Conservation (phyloP, 2,888 invertebrate genomes). For the Thyatira batis region DNA sequence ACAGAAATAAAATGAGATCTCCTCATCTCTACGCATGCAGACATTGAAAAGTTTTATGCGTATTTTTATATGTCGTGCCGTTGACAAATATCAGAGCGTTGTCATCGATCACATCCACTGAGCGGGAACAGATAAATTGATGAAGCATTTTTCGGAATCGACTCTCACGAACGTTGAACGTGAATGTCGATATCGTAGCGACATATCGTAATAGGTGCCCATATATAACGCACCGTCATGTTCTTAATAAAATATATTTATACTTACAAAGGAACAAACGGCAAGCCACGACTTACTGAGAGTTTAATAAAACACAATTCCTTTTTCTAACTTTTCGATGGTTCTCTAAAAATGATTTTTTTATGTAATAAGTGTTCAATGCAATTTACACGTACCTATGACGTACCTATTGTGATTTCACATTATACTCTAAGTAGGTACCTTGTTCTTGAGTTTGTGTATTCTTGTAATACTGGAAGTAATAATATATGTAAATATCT, state of each 20-base stretch:
- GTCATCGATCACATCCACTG: slow-evolving; percentile 62
- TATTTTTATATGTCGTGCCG: slow-evolving; percentile 45
- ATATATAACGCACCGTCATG: slow-evolving; percentile 37
- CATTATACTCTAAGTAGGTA: no score
- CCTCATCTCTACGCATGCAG: not conserved
- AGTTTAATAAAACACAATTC: no score
- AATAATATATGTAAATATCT: no score
- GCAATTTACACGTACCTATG: no score
- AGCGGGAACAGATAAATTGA: slow-evolving; percentile 63
- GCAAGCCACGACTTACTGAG: no score
- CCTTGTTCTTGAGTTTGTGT: no score
- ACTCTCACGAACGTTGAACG: slow-evolving; percentile 28
- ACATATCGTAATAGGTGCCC: slow-evolving; percentile 31
- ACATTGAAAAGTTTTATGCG: slow-evolving; percentile 32
- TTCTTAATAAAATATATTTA: slow-evolving; percentile 45
- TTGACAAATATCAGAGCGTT: slow-evolving; percentile 57
- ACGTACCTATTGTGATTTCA: no score
- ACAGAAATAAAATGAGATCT: not conserved
- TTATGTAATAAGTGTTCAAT: no score
- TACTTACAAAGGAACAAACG: no score
- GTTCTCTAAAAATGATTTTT: no score
- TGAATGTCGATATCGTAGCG: slow-evolving; percentile 35
- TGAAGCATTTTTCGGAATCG: slow-evolving; percentile 59
- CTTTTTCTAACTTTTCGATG: no score
- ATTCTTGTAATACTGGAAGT: no score